phyloP scores from a whole-genome alignment of 2,797 vertebrate genomes.

The Sternotherus odoratus region DNA sequence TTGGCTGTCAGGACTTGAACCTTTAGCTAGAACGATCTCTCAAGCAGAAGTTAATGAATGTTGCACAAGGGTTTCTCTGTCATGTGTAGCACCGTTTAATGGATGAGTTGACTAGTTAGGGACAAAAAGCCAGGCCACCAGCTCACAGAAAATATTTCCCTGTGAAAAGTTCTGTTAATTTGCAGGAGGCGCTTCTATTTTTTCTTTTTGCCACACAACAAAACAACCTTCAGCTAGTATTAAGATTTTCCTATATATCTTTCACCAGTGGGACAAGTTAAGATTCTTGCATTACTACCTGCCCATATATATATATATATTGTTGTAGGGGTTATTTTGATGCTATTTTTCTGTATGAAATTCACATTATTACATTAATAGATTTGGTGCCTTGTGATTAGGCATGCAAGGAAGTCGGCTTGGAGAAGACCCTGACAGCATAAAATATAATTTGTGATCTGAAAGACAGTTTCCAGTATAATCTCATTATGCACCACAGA shows the following conservation, averaged over 20 bases:
- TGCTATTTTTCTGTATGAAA: not conserved
- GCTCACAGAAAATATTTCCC: not conserved
- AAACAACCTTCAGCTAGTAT: not conserved
- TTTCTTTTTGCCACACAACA: constrained; percentile 62
- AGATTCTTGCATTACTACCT: not conserved
- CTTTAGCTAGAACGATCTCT: not conserved
- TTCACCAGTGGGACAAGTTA: constrained; percentile 31
- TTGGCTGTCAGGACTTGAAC: not conserved
- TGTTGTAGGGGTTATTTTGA: not conserved
- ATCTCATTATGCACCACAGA: constrained; percentile 88
- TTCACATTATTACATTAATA: constrained; percentile 25
- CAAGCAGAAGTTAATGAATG: not conserved
- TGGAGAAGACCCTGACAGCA: constrained; percentile 83
- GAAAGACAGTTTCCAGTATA: constrained; percentile 87
- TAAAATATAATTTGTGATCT: constrained; percentile 88
- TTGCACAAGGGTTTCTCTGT: not conserved
- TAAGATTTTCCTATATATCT: not conserved
- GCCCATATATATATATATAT: not conserved
- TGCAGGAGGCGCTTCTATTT: constrained; percentile 49
- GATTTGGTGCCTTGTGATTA: constrained; percentile 57
- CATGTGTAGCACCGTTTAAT: not conserved
- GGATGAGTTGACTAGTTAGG: constrained; percentile 13
- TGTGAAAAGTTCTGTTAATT: constrained; percentile 57
- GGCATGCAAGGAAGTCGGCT: constrained; percentile 76
- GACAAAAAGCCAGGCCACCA: constrained; percentile 51